A percentile compares a stretch with the other conserved stretches of the same genome.
phyloP scores from a whole-genome alignment of 1,140 invertebrate genomes.

The Ganaspis sp. region DNA sequence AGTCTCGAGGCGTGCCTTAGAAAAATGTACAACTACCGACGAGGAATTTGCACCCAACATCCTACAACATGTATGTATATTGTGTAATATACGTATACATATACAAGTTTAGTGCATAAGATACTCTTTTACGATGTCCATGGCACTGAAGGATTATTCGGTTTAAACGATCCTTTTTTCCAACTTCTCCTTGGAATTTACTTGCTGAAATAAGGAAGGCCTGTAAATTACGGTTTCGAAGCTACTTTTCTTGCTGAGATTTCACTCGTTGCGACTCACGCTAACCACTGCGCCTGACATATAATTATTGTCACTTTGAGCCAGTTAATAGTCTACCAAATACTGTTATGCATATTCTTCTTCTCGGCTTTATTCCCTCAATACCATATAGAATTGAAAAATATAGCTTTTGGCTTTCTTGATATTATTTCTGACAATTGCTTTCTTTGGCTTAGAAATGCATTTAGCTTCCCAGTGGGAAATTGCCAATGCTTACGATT shows the following conservation, averaged over 20 bases:
- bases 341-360: not conserved
- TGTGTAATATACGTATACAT: not conserved
- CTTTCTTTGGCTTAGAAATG: too few relatives aligned
- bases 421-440: too few relatives aligned
- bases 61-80: constrained; percentile 20
- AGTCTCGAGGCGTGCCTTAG: constrained; percentile 16
- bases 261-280: not conserved
- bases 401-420: too few relatives aligned
- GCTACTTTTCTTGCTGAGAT: not conserved
- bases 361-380: not conserved
- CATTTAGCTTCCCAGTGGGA: too few relatives aligned
- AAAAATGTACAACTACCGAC: constrained; percentile 20
- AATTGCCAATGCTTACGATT: too few relatives aligned
- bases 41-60: constrained; percentile 26
- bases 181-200: not conserved
- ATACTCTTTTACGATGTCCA: not conserved
- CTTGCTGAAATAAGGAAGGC: not conserved
- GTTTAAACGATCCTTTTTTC: constrained; percentile 21
- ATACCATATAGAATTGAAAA: not conserved
- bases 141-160: constrained; percentile 27
- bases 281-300: not conserved
- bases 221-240: constrained; percentile 15
- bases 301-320: constrained; percentile 19
- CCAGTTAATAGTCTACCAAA: not conserved
- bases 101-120: not conserved